Conservation (phyloP, 2,888 invertebrate species). For the Pollenia amentaria region DNA sequence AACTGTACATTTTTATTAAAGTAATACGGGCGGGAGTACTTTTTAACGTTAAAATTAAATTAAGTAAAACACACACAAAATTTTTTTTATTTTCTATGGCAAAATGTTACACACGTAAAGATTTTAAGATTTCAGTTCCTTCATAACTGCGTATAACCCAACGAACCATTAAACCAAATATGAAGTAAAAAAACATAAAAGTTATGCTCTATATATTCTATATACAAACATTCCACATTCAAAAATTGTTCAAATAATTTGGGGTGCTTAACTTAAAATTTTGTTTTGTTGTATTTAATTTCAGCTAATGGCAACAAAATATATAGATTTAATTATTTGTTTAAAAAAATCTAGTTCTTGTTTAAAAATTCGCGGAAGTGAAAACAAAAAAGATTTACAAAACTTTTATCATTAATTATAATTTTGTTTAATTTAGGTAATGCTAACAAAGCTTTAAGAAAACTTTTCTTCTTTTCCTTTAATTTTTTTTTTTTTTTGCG, state of each 20-base stretch:
- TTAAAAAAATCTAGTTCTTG: constrained; percentile 1
- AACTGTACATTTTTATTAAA: neutral
- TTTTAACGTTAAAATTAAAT: constrained; percentile 4
- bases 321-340: constrained; percentile 12
- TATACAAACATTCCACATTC: neutral
- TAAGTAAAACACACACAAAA: neutral
- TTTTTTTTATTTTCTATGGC: neutral
- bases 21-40: neutral
- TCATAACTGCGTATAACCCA: neutral
- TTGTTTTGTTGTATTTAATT: neutral
- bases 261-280: neutral
- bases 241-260: neutral
- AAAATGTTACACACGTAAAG: neutral
- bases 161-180: constrained; percentile 36
- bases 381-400: neutral
- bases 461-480: constrained; percentile 20
- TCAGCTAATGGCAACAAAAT: neutral
- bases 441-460: constrained; percentile 38
- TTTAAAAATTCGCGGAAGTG: neutral
- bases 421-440: constrained; percentile 66
- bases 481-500: neutral
- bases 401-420: constrained; percentile 70
- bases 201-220: constrained; percentile 3
- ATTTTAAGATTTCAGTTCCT: neutral
- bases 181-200: neutral